Evolutionary conservation across 2,888 invertebrate species (phyloP).

Genomic region (Ditula angustiorana): DNA sequence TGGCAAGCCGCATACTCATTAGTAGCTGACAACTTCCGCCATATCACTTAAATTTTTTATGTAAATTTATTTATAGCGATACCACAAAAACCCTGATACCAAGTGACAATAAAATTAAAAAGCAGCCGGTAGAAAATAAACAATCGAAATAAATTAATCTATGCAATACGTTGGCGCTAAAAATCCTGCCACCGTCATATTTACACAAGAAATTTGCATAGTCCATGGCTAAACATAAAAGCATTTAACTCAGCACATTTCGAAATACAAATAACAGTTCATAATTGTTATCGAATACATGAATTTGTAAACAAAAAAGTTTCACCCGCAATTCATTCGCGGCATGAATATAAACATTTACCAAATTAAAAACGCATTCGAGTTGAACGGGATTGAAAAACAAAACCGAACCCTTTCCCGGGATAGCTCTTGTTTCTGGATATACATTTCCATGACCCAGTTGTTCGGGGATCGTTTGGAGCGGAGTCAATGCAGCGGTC

Average conservation of each 20-base stretch:
- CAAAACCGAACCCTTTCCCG: slow-evolving; percentile 7
- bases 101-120: no score
- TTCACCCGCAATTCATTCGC: slow-evolving; percentile 15
- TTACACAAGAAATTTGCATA: slow-evolving; percentile 2
- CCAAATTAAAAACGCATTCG: slow-evolving; percentile 34
- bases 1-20: no score
- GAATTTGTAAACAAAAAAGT: slow-evolving; percentile 27
- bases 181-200: not conserved
- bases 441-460: slow-evolving; percentile 16
- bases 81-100: no score
- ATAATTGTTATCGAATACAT: slow-evolving; percentile 23
- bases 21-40: no score
- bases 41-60: no score
- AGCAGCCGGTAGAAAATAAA: not conserved
- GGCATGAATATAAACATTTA: slow-evolving; percentile 33
- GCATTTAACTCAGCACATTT: not conserved
- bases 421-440: slow-evolving; percentile 19
- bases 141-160: not conserved
- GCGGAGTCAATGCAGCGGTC: not conserved
- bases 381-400: slow-evolving; percentile 26
- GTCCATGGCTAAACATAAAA: not conserved
- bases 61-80: no score
- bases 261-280: slow-evolving; percentile 5
- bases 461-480: slow-evolving; percentile 4
- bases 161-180: not conserved